Evolutionary conservation across 2,888 invertebrate species (phyloP).

Genomic region (Ryuthela nishihirai): DNA sequence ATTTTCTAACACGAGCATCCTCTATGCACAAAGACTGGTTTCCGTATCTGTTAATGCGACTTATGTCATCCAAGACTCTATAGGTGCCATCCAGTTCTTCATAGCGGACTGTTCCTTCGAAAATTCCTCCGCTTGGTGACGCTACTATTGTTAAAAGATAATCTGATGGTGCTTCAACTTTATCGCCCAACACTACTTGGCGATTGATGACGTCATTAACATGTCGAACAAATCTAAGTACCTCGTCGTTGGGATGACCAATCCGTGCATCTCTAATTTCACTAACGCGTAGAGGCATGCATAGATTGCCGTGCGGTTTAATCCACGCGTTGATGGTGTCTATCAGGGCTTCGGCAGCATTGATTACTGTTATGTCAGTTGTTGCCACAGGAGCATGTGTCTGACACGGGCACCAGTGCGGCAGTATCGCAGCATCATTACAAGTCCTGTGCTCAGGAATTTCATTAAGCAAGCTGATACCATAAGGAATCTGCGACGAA

Average conservation of each 20-base stretch:
- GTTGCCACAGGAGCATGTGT: slow-evolving; percentile 19
- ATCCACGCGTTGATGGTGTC: slow-evolving; percentile 29
- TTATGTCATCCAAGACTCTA: slow-evolving; percentile 62
- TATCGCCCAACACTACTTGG: slow-evolving; percentile 31
- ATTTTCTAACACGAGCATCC: slow-evolving; percentile 47
- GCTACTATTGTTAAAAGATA: slow-evolving; percentile 63
- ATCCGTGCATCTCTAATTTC: slow-evolving; percentile 31
- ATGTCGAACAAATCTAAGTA: slow-evolving; percentile 32
- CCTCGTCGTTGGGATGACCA: slow-evolving; percentile 35
- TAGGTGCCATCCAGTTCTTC: slow-evolving; percentile 38
- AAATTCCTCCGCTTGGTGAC: slow-evolving; percentile 65
- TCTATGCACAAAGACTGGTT: slow-evolving; percentile 51
- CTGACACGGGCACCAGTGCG: slow-evolving; percentile 50
- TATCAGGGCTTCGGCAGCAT: slow-evolving; percentile 30
- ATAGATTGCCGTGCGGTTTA: slow-evolving; percentile 11
- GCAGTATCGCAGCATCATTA: slow-evolving; percentile 47
- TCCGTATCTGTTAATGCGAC: slow-evolving; percentile 51
- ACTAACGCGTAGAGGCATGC: slow-evolving; percentile 15
- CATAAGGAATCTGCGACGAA: slow-evolving; percentile 10
- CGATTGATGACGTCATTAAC: slow-evolving; percentile 36
- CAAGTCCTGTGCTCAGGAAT: slow-evolving; percentile 50
- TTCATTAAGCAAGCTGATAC: slow-evolving; percentile 47
- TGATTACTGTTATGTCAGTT: slow-evolving; percentile 15
- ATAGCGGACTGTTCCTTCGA: slow-evolving; percentile 72
- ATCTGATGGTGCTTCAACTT: slow-evolving; percentile 47